Percentiles rank a stretch among this genome's conserved stretches.
Evolutionary conservation across 2,113 vertebrate species (phyloP).

Genomic region (Progne subis): DNA sequence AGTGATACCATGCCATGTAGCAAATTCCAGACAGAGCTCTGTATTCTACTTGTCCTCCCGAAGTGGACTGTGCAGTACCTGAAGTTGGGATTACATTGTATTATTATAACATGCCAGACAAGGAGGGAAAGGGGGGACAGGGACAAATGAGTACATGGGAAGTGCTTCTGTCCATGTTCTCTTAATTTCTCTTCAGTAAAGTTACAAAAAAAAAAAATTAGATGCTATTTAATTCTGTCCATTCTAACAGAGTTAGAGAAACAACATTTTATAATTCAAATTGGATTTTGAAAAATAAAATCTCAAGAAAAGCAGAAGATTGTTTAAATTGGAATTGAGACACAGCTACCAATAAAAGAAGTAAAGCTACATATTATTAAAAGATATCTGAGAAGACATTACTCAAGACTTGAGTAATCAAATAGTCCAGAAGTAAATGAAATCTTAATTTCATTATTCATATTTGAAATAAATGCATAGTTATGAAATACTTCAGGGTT

Average conservation of each 20-base stretch:
- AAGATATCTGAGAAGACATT: background rate
- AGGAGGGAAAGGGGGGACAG: background rate
- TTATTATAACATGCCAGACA: background rate
- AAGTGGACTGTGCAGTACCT: constrained; percentile 71
- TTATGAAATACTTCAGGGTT: background rate
- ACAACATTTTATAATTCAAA: background rate
- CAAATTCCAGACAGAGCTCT: constrained; percentile 68
- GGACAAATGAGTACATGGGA: background rate
- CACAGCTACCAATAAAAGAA: background rate
- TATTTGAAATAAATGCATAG: background rate
- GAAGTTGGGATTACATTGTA: constrained; percentile 26
- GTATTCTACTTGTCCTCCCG: constrained; percentile 76
- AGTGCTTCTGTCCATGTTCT: background rate
- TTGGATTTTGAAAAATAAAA: background rate
- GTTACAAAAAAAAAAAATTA: background rate
- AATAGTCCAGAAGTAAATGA: background rate
- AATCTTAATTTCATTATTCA: background rate
- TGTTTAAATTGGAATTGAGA: background rate
- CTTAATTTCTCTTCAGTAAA: background rate
- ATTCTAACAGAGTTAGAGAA: background rate
- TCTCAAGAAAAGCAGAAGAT: background rate
- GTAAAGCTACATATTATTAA: background rate
- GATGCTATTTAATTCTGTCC: background rate
- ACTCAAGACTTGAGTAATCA: background rate
- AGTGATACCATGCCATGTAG: constrained; percentile 82